Conservation (phyloP, 2,888 invertebrate genomes). For the Melieria omissa region DNA sequence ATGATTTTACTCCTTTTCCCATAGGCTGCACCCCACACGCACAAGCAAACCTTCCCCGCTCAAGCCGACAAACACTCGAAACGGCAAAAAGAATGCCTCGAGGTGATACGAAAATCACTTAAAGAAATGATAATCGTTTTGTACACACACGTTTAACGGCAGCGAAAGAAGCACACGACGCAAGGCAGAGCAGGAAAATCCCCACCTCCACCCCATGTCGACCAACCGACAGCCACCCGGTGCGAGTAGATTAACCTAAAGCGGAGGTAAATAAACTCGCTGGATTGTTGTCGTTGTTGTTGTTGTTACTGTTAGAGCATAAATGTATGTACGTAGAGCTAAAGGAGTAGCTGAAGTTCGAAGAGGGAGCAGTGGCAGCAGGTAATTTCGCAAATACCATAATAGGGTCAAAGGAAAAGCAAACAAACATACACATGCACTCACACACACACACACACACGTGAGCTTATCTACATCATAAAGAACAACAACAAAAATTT, state of each 20-base stretch:
- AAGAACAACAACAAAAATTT: constrained; percentile 23
- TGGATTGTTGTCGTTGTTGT: background rate
- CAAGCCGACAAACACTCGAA: background rate
- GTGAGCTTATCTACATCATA: constrained; percentile 23
- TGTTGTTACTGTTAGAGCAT: no score
- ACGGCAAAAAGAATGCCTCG: constrained; percentile 49
- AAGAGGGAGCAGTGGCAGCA: constrained; percentile 25
- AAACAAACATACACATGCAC: constrained; percentile 8
- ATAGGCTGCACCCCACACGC: no score
- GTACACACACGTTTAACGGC: constrained; percentile 12
- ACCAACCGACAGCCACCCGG: background rate
- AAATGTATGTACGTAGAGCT: no score
- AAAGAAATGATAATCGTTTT: constrained; percentile 58
- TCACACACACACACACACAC: constrained; percentile 3
- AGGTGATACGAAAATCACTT: constrained; percentile 60
- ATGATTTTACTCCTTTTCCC: background rate
- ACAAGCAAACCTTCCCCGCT: background rate
- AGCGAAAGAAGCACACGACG: background rate
- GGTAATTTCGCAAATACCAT: constrained; percentile 35
- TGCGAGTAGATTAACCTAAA: constrained; percentile 25
- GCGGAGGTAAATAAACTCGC: constrained; percentile 22
- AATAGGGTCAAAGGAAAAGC: constrained; percentile 35
- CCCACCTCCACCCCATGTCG: background rate
- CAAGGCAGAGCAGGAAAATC: background rate
- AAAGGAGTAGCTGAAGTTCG: no score